These are phyloP conservation scores for Nanorana parkeri DNA, from an alignment of 2,113 vertebrate genomes.

Conservation along the genomic window DNA sequence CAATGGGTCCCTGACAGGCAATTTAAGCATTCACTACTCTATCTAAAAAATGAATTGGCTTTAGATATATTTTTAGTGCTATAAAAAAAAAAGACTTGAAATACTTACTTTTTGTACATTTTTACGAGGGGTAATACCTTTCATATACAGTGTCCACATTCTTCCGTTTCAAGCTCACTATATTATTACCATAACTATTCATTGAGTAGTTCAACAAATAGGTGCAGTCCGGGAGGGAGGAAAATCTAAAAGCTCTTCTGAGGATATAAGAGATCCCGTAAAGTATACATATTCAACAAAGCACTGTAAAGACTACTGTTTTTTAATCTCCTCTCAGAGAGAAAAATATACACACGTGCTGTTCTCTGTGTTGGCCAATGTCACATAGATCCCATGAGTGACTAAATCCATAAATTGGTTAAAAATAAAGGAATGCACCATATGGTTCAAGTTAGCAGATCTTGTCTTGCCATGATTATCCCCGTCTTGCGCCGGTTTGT, in stretches of 20 bases:
- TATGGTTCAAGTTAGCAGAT: no score
- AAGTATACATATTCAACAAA: no score
- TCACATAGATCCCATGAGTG: no score
- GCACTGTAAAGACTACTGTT: no score
- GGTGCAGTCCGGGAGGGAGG: not conserved
- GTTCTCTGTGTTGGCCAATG: not conserved
- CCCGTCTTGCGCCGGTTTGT: no score
- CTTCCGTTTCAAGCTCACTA: not conserved
- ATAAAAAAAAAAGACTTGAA: not conserved
- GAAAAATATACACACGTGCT: not conserved
- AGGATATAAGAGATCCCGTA: no score
- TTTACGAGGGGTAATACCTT: slow-evolving; percentile 20
- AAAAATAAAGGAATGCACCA: no score
- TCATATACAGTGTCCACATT: slow-evolving; percentile 55
- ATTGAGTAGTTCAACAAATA: not conserved
- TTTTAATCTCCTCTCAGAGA: not conserved
- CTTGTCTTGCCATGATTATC: no score
- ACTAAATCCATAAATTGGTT: no score
- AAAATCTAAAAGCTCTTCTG: no score
- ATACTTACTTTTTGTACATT: slow-evolving; percentile 47
- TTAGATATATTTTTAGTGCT: not conserved
- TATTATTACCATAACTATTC: not conserved
- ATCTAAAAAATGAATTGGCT: not conserved
- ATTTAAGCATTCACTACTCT: no score
- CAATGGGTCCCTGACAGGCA: no score